Evolutionary conservation across 2,113 vertebrate genomes (phyloP).

Genomic region (Aix galericulata): DNA sequence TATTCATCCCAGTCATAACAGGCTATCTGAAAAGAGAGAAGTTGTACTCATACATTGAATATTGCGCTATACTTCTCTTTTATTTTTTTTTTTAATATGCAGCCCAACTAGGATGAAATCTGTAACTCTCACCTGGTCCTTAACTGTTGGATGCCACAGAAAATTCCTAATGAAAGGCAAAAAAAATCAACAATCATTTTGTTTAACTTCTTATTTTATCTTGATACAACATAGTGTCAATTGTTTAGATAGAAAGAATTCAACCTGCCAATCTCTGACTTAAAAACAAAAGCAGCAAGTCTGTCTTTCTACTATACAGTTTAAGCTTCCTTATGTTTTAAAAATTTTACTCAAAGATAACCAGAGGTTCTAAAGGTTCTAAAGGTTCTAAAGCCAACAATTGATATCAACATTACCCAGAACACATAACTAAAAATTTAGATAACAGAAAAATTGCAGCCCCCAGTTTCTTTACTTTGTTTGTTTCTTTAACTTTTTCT

Average conservation of each 20-base stretch:
- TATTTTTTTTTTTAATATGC: neutral
- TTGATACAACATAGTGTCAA: neutral
- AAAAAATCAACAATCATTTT: neutral
- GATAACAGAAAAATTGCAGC: neutral
- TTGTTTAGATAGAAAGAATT: neutral
- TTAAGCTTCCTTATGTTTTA: neutral
- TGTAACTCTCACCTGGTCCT: slow-evolving; percentile 36
- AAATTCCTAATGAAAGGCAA: neutral
- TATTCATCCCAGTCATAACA: slow-evolving; percentile 21
- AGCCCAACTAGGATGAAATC: neutral
- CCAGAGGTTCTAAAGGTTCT: neutral
- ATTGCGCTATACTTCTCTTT: neutral
- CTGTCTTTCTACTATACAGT: neutral
- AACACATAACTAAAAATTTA: neutral
- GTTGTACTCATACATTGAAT: neutral
- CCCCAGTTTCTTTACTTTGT: neutral
- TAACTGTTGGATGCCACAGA: neutral
- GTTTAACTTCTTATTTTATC: neutral
- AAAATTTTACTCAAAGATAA: neutral
- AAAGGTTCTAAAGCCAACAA: neutral
- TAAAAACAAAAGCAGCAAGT: neutral
- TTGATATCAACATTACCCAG: neutral
- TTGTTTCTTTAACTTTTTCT: neutral
- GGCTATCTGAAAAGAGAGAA: slow-evolving; percentile 45
- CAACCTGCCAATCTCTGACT: neutral